Base-by-base conservation (phyloP, 2,888 invertebrate genomes). In the Ophion ventricosus region DNA sequence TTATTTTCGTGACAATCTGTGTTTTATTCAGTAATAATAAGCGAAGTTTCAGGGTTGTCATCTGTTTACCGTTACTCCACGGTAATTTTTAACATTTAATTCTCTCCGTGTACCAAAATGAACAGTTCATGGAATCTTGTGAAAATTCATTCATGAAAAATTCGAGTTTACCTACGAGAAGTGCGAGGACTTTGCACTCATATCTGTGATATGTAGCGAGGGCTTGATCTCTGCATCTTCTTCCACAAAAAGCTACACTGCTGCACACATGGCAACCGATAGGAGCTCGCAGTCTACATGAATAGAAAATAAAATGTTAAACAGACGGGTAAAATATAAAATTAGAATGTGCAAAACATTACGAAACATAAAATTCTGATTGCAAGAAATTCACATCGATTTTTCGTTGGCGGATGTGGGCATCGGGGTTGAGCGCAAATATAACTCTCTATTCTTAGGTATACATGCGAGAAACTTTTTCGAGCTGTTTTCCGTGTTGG, bases 221-320 rank as follows among this genome's bases (percentile, higher is more conserved):
- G 0, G 97, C 97, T 1, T 92, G 91, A 59, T 96, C 95, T 86
- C 96, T 94, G 91, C 97, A 97, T 74, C 94, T 93, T 0, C 94
- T 89, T 0, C 95, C 95, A 91, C 97, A 98, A 93, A 97, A 98
- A 0, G 96, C 97, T 0, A 97, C 95, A 61, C 96, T 96, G 0
- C 96, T 96, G 91, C 97, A 98, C 14, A 95, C 95, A 0, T 95
- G 94, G 89, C 97, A 97, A 86, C 96, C 96, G 7, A 97, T 93
- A 0, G 97, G 96, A 0, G 96, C 95, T 82, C 94, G 93, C 66
- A 96, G 89, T 85, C 96, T 95, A 87, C 91, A 69, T 56, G 84
- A 54, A 59, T 79, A 67, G 29, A 35, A 63, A 20, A 54, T 14
- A 66, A 25, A 64, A 59, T 3, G 11, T 14, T 49, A 23, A 35